phyloP scores from a whole-genome alignment of 2,113 vertebrate species.

The Forbesichthys agassizii region DNA sequence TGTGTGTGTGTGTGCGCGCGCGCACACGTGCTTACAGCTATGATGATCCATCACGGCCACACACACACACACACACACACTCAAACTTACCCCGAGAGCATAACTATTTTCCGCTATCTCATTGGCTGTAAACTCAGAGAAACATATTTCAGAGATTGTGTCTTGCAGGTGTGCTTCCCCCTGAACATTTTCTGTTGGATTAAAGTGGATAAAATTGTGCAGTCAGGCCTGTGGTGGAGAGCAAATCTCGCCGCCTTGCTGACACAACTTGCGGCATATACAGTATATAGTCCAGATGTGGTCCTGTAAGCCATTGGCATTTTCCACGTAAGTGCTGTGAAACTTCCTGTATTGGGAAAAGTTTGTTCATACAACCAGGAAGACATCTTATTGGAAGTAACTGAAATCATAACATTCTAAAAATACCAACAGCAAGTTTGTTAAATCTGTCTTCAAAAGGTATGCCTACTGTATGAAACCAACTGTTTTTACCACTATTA shows the following conservation, averaged over 20 bases:
- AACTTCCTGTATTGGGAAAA: no score
- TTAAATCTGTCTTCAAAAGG: no score
- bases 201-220: constrained; percentile 42
- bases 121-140: constrained; percentile 44
- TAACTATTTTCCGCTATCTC: constrained; percentile 47
- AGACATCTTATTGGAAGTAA: no score
- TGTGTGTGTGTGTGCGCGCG: constrained; percentile 2
- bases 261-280: constrained; percentile 22
- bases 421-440: no score
- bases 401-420: no score
- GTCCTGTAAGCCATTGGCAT: neutral
- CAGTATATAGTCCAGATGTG: neutral
- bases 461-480: no score
- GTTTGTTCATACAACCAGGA: no score
- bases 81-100: constrained; percentile 21
- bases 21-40: constrained; percentile 15
- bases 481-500: no score
- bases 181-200: constrained; percentile 44
- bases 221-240: constrained; percentile 32
- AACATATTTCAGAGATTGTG: constrained; percentile 49
- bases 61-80: constrained; percentile 9
- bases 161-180: constrained; percentile 49
- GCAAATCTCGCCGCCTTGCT: constrained; percentile 22
- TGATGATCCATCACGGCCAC: constrained; percentile 48
- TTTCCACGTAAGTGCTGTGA: no score